phyloP scores from a whole-genome alignment of 2,888 invertebrate species.

The Drosophila yooni region DNA sequence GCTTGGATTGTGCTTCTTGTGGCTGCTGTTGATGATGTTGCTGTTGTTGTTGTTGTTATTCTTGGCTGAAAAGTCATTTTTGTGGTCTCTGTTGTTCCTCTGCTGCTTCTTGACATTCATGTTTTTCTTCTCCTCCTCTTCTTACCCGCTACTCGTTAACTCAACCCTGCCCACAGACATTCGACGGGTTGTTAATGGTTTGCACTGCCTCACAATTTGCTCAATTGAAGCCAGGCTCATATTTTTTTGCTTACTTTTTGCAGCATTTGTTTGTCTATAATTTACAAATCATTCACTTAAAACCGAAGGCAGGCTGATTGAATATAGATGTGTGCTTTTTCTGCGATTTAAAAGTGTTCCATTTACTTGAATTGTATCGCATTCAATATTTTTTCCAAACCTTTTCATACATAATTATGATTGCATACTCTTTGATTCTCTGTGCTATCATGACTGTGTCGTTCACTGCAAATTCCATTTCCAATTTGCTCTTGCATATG shows the following conservation, averaged over 20 bases:
- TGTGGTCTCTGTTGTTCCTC: slow-evolving; percentile 68
- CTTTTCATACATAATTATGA: background rate
- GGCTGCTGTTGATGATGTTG: slow-evolving; percentile 15
- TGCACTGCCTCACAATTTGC: slow-evolving; percentile 51
- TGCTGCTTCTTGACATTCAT: slow-evolving; percentile 39
- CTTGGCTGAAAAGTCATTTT: slow-evolving; percentile 66
- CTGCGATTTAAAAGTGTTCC: background rate
- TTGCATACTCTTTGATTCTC: background rate
- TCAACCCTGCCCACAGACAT: slow-evolving; percentile 50
- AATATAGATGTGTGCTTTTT: slow-evolving; percentile 6
- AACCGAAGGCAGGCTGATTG: slow-evolving; percentile 6
- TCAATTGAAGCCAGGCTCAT: slow-evolving; percentile 32
- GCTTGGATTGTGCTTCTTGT: slow-evolving; percentile 20
- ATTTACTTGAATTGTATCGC: background rate
- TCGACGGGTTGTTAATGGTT: slow-evolving; percentile 63
- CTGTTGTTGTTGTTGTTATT: slow-evolving; percentile 34
- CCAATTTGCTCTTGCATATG: background rate
- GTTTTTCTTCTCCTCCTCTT: slow-evolving; percentile 6
- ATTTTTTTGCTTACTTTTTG: slow-evolving; percentile 17
- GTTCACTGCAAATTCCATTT: background rate
- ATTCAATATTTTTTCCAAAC: background rate
- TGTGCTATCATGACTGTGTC: background rate
- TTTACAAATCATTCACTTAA: slow-evolving; percentile 52
- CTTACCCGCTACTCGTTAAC: background rate
- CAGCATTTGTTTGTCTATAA: slow-evolving; percentile 39